A percentile compares a stretch with the other conserved stretches of the same genome.
phyloP scores from a whole-genome alignment of 1,140 invertebrate genomes.

The Stenopsyche tienmushanensis region DNA sequence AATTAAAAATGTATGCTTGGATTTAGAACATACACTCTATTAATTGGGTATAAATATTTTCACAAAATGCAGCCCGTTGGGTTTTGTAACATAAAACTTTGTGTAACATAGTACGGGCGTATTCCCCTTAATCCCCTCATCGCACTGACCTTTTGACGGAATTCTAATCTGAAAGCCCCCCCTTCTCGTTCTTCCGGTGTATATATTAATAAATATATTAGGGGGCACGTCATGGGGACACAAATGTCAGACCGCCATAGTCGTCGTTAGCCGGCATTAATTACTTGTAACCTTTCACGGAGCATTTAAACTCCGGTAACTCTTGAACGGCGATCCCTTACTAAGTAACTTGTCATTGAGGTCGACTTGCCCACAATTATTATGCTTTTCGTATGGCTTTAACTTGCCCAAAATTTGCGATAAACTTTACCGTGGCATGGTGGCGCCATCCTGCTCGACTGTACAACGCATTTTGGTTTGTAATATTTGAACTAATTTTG shows the following conservation, averaged over 20 bases:
- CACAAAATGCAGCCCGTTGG: too few species aligned
- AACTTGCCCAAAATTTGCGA: constrained; percentile 6
- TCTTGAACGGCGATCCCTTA: constrained; percentile 10
- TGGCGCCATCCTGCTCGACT: neutral
- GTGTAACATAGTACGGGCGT: too few species aligned
- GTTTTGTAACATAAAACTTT: too few species aligned
- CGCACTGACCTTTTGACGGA: too few species aligned
- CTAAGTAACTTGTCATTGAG: constrained; percentile 27
- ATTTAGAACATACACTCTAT: too few species aligned
- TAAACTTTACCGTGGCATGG: neutral
- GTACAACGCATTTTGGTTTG: constrained; percentile 1
- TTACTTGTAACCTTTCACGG: constrained; percentile 17
- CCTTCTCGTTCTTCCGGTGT: too few species aligned
- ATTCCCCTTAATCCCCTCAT: too few species aligned
- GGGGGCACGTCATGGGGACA: neutral
- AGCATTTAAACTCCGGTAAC: constrained; percentile 13
- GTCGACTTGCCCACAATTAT: constrained; percentile 19
- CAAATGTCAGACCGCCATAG: neutral
- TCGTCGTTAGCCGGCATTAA: constrained; percentile 14
- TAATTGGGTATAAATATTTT: too few species aligned
- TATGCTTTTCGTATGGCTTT: constrained; percentile 14
- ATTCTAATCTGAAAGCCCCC: too few species aligned
- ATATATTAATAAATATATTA: neutral
- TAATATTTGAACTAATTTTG: constrained; percentile 3
- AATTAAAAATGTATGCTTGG: too few species aligned